Evolutionary conservation across 2,797 vertebrate species (phyloP).

Genomic region (Gorsachius magnificus): DNA sequence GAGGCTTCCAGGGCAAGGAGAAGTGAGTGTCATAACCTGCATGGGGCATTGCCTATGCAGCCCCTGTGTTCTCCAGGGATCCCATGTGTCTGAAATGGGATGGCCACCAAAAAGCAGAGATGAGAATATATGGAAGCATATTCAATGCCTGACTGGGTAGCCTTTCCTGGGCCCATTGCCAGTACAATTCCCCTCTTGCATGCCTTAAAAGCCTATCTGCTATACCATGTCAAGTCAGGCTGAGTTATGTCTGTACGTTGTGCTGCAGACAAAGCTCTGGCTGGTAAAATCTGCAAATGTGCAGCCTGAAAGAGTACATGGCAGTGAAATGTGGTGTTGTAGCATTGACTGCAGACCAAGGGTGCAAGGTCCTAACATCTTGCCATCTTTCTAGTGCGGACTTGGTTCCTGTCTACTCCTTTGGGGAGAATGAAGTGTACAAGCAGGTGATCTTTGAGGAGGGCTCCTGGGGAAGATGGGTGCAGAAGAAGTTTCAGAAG

Average conservation of each 20-base stretch:
- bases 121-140: neutral
- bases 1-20: neutral
- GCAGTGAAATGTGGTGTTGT: neutral
- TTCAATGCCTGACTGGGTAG: neutral
- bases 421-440: conserved; percentile 95
- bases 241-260: neutral
- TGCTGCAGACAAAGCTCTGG: neutral
- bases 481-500: conserved; percentile 94
- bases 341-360: neutral
- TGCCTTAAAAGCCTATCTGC: rapidly evolving
- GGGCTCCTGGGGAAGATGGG: conserved; percentile 83
- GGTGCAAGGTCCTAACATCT: neutral
- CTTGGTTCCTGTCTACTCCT: conserved; percentile 94
- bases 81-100: neutral
- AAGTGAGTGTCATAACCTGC: neutral
- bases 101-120: neutral
- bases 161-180: neutral
- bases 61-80: neutral
- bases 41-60: neutral
- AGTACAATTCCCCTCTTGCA: neutral
- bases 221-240: neutral
- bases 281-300: neutral
- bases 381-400: conserved; percentile 81
- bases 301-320: neutral
- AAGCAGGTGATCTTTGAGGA: conserved; percentile 94